These are phyloP conservation scores for Xerus inauris DNA, from an alignment of 2,113 vertebrate genomes.

Conservation along the genomic window DNA sequence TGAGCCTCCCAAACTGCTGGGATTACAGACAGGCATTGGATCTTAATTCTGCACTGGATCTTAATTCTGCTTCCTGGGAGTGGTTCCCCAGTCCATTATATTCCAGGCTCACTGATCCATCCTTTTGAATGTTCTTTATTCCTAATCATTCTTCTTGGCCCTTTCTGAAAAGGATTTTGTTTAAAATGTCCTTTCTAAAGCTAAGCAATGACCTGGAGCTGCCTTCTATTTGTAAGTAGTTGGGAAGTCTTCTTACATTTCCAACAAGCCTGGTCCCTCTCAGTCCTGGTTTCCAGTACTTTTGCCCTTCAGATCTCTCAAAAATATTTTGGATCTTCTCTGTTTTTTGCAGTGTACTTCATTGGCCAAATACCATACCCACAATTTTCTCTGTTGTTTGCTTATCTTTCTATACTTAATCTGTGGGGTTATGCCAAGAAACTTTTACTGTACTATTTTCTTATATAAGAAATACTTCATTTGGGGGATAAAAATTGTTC, in stretches of 20 bases:
- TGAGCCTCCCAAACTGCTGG: no score
- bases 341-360: not conserved
- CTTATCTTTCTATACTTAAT: not conserved
- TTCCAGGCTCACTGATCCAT: not conserved
- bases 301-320: not conserved
- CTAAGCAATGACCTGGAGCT: not conserved
- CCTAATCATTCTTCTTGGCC: not conserved
- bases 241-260: not conserved
- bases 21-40: no score
- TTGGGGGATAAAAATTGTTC: not conserved
- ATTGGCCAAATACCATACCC: not conserved
- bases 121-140: not conserved
- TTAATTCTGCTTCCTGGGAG: not conserved
- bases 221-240: not conserved
- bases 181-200: not conserved
- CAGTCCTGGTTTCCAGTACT: not conserved
- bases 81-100: not conserved
- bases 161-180: not conserved
- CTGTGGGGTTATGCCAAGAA: not conserved
- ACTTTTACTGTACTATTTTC: not conserved
- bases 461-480: not conserved
- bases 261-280: not conserved
- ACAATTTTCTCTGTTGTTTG: not conserved
- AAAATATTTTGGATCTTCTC: not conserved
- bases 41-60: not conserved